Base-by-base conservation (phyloP, 2,113 vertebrate species). In the Eolophus roseicapilla region DNA sequence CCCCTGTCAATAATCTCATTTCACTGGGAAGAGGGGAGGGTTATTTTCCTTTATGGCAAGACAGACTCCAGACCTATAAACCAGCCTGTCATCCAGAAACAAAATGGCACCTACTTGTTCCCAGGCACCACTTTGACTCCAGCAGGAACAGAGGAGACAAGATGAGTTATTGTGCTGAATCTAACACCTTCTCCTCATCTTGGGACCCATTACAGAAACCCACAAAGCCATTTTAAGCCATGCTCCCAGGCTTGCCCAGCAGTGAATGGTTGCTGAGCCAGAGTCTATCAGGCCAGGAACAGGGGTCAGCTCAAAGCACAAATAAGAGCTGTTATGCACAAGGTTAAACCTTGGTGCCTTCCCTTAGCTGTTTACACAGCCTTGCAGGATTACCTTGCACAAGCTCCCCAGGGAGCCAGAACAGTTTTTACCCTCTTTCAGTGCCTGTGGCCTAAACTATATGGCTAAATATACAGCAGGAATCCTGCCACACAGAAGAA, bases 21-120 rank as follows among this genome's bases (percentile, higher is more conserved):
- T 70, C 33, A 13, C 47, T 47, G 50, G 5, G 46, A 29, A 11
- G 17, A 71, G n/a, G 65, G 23, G 24, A 86, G 31, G 69, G 76
- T 20, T 18, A 35, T 37, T 86, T 39, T 47, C 73, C 65, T 55
- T 53, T 3, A 27, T 0, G 2, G 35, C 0, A 20, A 35, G 29
- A 35, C 29, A 85, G 50, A 53, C 43, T 81, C 76, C 41, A 17
- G 73, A 29, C 33, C 81, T 70, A 31, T 69, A 69, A n/a, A 25
- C 12, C 43, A 25, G 76, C 70, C 37, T 6, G 35, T 6, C 70
- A 85, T 3, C 27, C 27, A 23, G 75, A 69, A 35, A 83, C 83
- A 94, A 94, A 94, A 96, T 89, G 95, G 92, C 82, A 93, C 39
- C 52, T 2, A 11, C 88, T 78, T 9, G 14, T 53, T 80, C 80